These are phyloP conservation scores for Thalassarche chlororhynchos DNA, from an alignment of 2,113 vertebrate species.

Conservation along the genomic window DNA sequence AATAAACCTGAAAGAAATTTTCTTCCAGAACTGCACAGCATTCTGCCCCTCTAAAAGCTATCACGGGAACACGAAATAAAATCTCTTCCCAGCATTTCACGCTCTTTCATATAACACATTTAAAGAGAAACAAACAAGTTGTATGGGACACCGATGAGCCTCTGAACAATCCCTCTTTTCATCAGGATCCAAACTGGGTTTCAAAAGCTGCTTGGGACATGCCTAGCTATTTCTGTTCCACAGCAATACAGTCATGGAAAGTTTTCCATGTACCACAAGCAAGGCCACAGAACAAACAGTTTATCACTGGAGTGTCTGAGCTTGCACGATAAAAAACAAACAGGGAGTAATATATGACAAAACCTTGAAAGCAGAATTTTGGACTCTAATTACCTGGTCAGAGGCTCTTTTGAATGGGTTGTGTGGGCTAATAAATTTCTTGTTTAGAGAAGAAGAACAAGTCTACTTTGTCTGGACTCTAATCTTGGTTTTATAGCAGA, in stretches of 20 bases:
- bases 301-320: conserved; percentile 53
- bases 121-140: conserved; percentile 17
- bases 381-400: conserved; percentile 44
- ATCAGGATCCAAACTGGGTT: conserved; percentile 34
- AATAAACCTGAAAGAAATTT: not conserved
- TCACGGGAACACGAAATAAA: not conserved
- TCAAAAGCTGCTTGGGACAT: conserved; percentile 32
- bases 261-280: conserved; percentile 61
- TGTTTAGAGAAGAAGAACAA: not conserved
- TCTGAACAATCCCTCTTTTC: conserved; percentile 33
- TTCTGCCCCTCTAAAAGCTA: not conserved
- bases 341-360: conserved; percentile 34
- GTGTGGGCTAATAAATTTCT: conserved; percentile 1
- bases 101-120: not conserved
- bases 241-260: conserved; percentile 66
- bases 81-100: not conserved
- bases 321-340: conserved; percentile 30
- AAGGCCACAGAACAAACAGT: conserved; percentile 67
- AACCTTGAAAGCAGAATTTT: conserved; percentile 51
- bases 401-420: not conserved
- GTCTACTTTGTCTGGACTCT: conserved; percentile 10
- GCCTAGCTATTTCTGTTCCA: conserved; percentile 58
- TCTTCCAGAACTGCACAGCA: not conserved
- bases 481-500: conserved; percentile 9
- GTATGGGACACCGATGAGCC: not conserved